Conservation (phyloP, 2,113 vertebrate genomes). For the Actinemys pallida region DNA sequence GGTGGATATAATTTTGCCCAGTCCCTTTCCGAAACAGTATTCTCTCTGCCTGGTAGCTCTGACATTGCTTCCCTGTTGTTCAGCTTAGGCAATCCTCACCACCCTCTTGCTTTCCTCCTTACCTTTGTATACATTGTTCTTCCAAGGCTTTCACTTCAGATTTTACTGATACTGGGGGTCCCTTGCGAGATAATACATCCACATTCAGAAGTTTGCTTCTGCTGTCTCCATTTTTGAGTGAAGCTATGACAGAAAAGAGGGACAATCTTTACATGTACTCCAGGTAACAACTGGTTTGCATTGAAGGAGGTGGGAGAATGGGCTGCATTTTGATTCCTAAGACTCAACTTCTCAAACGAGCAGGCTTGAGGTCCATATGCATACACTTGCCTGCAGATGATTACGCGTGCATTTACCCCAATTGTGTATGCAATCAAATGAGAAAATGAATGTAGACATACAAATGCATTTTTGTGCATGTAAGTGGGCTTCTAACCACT, state of each 20-base stretch:
- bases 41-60: background rate
- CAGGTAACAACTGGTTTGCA: background rate
- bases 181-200: background rate
- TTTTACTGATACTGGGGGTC: background rate
- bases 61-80: background rate
- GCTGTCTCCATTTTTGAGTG: conserved; percentile 46
- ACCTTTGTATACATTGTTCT: conserved; percentile 54
- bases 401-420: background rate
- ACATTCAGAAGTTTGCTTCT: conserved; percentile 38
- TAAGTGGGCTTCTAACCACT: background rate
- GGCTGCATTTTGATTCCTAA: background rate
- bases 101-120: background rate
- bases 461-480: fast-evolving
- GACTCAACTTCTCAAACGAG: background rate
- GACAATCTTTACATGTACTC: background rate
- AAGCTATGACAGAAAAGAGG: conserved; percentile 60
- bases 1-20: background rate
- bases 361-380: background rate
- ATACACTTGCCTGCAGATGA: background rate
- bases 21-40: background rate
- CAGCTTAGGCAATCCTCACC: fast-evolving
- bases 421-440: background rate
- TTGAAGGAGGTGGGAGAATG: background rate
- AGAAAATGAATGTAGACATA: background rate
- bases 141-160: background rate